Conservation (phyloP, 1,140 invertebrate genomes). For the Helicoverpa zea region DNA sequence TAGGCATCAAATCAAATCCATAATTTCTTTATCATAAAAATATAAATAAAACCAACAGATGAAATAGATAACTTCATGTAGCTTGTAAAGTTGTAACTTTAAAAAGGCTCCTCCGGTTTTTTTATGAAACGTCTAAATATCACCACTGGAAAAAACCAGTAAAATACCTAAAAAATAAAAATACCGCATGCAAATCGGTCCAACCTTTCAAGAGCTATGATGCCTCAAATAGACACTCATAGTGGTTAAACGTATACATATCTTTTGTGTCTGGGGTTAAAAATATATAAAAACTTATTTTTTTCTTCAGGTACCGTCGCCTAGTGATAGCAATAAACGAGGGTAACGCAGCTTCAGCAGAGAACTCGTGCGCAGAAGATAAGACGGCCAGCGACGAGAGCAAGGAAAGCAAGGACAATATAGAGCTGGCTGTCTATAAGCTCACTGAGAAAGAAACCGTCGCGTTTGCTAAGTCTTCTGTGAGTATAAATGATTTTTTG, state of each 20-base stretch:
- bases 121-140: too few relatives aligned
- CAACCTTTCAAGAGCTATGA: too few relatives aligned
- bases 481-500: slow-evolving; percentile 31
- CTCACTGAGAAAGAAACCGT: slow-evolving; percentile 73
- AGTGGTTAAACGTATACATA: too few relatives aligned
- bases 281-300: not conserved
- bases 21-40: too few relatives aligned
- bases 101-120: too few relatives aligned
- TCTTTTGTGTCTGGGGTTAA: not conserved
- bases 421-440: slow-evolving; percentile 74
- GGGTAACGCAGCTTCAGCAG: slow-evolving; percentile 69
- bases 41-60: too few relatives aligned
- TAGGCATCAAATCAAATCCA: too few relatives aligned
- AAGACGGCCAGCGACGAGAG: slow-evolving; percentile 60
- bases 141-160: too few relatives aligned
- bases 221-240: too few relatives aligned
- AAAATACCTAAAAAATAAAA: not conserved
- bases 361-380: slow-evolving; percentile 69
- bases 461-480: slow-evolving; percentile 71
- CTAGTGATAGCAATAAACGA: slow-evolving; percentile 75
- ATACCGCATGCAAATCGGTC: not conserved
- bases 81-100: too few relatives aligned
- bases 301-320: slow-evolving; percentile 73
- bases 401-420: slow-evolving; percentile 68
- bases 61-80: too few relatives aligned